Conservation (phyloP, 1,140 invertebrate genomes). For the Dreissena rostriformis region DNA sequence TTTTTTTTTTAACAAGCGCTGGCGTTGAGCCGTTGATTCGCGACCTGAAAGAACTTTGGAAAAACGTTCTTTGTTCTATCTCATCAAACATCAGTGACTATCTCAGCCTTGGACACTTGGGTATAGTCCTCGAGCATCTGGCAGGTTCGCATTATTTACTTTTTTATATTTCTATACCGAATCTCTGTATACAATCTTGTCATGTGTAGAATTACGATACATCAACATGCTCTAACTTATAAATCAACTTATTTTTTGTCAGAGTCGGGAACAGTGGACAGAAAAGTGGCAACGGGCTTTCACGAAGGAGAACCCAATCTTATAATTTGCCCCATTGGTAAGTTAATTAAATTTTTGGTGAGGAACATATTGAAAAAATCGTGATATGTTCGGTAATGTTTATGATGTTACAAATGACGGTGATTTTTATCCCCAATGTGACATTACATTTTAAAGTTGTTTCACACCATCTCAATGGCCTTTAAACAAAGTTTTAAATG, state of each 20-base stretch:
- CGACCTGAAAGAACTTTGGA: conserved; percentile 67
- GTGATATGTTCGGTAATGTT: no score
- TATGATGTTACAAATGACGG: no score
- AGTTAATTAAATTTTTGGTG: conserved; percentile 11
- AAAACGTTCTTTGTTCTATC: conserved; percentile 59
- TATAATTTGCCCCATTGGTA: conserved; percentile 70
- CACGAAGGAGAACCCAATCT: conserved; percentile 70
- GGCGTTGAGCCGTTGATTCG: conserved; percentile 42
- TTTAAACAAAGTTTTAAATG: no score
- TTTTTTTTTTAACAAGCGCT: neutral
- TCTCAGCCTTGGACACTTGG: conserved; percentile 71
- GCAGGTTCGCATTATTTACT: conserved; percentile 40
- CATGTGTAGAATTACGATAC: neutral
- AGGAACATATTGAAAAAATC: no score
- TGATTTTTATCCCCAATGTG: no score
- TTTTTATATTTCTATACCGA: neutral
- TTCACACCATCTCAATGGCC: no score
- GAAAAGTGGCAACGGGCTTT: conserved; percentile 62
- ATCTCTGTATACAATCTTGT: neutral
- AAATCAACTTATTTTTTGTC: neutral
- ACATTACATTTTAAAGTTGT: no score
- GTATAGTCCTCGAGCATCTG: conserved; percentile 62
- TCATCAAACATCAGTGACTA: conserved; percentile 66
- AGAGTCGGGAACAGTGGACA: conserved; percentile 31
- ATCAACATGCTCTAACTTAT: no score